Percentiles rank a stretch among this genome's conserved stretches.
These are phyloP conservation scores for Simalia tracyae DNA, from an alignment of 2,797 vertebrate species.

Conservation along the genomic window DNA sequence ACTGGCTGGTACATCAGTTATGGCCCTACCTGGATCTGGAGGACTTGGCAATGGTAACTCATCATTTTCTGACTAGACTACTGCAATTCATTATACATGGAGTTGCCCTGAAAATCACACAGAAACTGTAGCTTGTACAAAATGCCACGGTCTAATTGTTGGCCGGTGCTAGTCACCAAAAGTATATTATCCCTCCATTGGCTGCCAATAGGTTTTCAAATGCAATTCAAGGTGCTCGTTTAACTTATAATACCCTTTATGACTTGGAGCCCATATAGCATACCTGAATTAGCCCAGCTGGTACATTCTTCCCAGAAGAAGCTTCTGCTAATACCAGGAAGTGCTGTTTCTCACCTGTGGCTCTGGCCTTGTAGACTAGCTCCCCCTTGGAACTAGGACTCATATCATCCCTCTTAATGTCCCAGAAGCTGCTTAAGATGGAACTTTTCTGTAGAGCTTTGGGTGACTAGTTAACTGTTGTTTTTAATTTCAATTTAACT, in stretches of 20 bases:
- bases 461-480: no score
- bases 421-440: no score
- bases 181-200: background rate
- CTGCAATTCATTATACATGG: background rate
- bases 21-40: background rate
- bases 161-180: background rate
- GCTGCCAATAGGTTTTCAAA: background rate
- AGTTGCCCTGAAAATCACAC: background rate
- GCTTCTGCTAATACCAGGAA: background rate
- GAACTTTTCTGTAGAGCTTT: no score
- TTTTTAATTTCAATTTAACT: no score
- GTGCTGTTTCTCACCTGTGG: background rate
- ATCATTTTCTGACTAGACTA: background rate
- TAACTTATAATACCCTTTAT: background rate
- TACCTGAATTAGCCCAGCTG: no score
- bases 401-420: no score
- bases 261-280: background rate
- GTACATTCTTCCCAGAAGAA: no score
- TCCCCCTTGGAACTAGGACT: no score
- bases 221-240: background rate
- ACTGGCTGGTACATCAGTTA: background rate
- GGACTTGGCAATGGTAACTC: background rate
- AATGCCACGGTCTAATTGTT: background rate
- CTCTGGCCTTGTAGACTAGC: background rate
- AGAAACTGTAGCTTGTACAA: background rate